Evolutionary conservation across 2,113 vertebrate genomes (phyloP), one percentile per base, ranked within the genome.

Genomic region (Ovis aries): DNA sequence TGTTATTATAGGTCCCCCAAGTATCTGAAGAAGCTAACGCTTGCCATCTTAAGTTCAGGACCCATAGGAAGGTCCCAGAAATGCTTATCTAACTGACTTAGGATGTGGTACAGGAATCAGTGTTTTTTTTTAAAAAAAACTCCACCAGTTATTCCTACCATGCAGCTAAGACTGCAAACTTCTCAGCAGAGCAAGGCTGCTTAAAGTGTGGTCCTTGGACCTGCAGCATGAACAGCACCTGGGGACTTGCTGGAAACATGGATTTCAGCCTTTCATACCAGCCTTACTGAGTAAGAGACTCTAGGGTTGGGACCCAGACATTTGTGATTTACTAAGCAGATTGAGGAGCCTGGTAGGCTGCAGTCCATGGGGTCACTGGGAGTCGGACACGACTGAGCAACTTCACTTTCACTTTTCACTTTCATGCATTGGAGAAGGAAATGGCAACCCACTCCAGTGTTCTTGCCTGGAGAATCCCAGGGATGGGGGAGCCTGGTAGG

Each of bases 271-370:
- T 31, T 86, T 13, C 3, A 31, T 2, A 31, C 27, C 14, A 62
- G 36, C 36, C 8, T 33, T 62, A 9, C 5, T 9, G 3, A 80
- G n/a, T 23, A 13, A 43, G 82, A 64, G 50, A 52, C 36, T 36
- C 17, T 3, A 23, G 62, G 9, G 23, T 1, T 71, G 57, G 7
- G 12, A 7, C 0, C 10, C 23, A 64, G 31, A 1, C 13, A 36
- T 16, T 3, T 53, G 43, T 3, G 3, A 53, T 64, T 90, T 52
- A 53, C 25, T 60, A 60, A 86, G 17, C 19, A 85, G 55, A 19
- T 67, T 5, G 57, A 59, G 25, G 57, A 59, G 11, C 10, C 57
- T 59, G 25, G 25, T 59, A 5, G 57, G 57, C 57, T 59, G 11
- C 57, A 59, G 25, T 59, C 57, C 25, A 59, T 59, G 57, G 57